These are phyloP conservation scores for Sebastes steindachneri DNA, from an alignment of 2,797 vertebrate genomes.

Conservation along the genomic window DNA sequence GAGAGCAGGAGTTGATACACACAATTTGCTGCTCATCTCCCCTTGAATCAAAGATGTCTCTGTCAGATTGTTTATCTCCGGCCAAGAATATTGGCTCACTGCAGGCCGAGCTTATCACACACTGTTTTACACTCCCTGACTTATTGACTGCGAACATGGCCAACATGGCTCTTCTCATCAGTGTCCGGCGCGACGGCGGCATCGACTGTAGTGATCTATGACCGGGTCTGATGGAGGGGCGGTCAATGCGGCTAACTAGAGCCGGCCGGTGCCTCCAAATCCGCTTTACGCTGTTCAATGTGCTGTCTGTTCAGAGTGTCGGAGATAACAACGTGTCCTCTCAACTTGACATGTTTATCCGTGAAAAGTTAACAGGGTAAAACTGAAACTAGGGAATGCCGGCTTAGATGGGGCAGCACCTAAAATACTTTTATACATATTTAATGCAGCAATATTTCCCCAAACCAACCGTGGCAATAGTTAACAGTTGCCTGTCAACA, in stretches of 20 bases:
- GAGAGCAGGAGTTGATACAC: constrained; percentile 35
- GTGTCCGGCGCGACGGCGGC: constrained; percentile 46
- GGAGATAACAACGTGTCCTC: constrained; percentile 49
- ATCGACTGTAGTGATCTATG: constrained; percentile 73
- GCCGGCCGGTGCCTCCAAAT: constrained; percentile 53
- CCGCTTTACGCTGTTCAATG: constrained; percentile 53
- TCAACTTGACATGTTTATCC: constrained; percentile 26
- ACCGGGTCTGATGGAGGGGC: constrained; percentile 56
- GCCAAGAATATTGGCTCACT: constrained; percentile 55
- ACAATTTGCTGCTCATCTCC: constrained; percentile 61
- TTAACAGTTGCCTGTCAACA: constrained; percentile 49
- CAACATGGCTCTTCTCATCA: constrained; percentile 71
- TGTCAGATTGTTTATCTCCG: constrained; percentile 70
- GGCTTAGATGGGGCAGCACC: background rate
- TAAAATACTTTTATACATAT: constrained; percentile 1
- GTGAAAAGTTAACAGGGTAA: background rate
- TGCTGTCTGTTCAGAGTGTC: background rate
- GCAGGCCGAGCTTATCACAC: constrained; percentile 61
- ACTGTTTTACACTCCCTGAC: constrained; percentile 69
- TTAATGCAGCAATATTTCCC: background rate
- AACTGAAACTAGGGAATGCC: background rate
- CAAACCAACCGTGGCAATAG: constrained; percentile 26
- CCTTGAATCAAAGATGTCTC: constrained; percentile 64
- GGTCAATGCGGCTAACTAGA: constrained; percentile 64
- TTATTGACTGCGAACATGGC: constrained; percentile 72